Percentiles rank a stretch among this genome's conserved stretches.
phyloP scores from a whole-genome alignment of 2,797 vertebrate species.

The Sebastes taczanowskii region DNA sequence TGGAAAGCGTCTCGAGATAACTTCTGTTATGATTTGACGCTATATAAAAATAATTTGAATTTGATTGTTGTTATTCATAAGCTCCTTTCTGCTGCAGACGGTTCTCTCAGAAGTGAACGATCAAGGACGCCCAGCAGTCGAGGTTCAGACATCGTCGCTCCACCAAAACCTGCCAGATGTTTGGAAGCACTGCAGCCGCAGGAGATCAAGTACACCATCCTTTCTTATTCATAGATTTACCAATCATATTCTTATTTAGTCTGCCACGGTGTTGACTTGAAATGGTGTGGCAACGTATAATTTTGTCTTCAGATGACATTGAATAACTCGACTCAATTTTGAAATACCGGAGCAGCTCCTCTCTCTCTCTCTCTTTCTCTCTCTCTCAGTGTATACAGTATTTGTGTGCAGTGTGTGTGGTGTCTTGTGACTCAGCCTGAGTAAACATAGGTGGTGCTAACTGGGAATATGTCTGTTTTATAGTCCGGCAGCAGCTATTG shows the following conservation, averaged over 20 bases:
- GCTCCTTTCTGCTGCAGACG: slow-evolving; percentile 51
- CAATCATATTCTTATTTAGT: background rate
- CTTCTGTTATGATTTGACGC: too few species aligned
- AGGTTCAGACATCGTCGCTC: slow-evolving; percentile 37
- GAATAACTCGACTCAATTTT: background rate
- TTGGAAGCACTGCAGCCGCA: slow-evolving; percentile 40
- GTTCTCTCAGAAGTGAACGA: slow-evolving; percentile 52
- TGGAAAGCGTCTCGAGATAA: too few species aligned
- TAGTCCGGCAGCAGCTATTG: slow-evolving; percentile 10
- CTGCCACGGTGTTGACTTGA: background rate
- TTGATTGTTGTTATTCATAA: background rate
- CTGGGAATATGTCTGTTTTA: slow-evolving; percentile 35
- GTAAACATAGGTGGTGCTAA: slow-evolving; percentile 79
- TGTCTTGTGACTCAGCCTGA: slow-evolving; percentile 77
- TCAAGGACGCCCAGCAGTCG: slow-evolving; percentile 26
- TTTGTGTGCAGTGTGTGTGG: background rate
- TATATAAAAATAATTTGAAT: too few species aligned
- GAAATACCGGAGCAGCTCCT: background rate
- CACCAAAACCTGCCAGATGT: slow-evolving; percentile 69
- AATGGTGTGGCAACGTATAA: background rate
- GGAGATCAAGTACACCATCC: slow-evolving; percentile 47
- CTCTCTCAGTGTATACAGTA: background rate
- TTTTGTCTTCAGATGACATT: background rate
- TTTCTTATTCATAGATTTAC: background rate
- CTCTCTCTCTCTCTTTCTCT: too few species aligned